Conservation (phyloP, 2,113 vertebrate species). For the Urocolius indicus region DNA sequence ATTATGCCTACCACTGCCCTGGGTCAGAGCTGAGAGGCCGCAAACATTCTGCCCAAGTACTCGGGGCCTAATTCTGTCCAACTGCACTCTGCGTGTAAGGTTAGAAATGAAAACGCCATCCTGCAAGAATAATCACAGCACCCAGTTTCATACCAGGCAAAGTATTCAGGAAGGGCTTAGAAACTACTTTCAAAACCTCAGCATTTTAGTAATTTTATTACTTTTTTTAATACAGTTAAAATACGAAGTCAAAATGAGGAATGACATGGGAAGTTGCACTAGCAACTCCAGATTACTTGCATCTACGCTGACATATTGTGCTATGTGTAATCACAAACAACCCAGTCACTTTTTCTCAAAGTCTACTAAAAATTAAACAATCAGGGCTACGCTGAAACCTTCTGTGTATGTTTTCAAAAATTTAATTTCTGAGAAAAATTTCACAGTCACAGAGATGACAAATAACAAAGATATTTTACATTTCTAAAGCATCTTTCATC, state of each 20-base stretch:
- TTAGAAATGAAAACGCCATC: not conserved
- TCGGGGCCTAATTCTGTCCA: not conserved
- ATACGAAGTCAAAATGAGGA: not conserved
- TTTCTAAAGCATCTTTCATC: constrained; percentile 71
- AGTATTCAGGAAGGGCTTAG: not conserved
- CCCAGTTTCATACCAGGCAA: not conserved
- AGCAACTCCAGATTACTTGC: not conserved
- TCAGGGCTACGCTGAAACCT: not conserved
- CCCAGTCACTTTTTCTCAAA: not conserved
- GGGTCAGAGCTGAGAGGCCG: not conserved
- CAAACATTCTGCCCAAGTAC: not conserved
- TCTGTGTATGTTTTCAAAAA: not conserved
- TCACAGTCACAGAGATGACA: constrained; percentile 49
- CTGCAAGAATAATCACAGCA: not conserved
- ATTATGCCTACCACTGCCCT: not conserved
- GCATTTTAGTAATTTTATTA: not conserved
- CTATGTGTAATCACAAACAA: constrained; percentile 48
- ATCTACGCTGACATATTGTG: not conserved
- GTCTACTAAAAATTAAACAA: not conserved
- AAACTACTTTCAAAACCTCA: not conserved
- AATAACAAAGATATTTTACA: constrained; percentile 57
- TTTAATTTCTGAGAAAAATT: constrained; percentile 44
- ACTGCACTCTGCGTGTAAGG: not conserved
- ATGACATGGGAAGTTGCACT: not conserved
- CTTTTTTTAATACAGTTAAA: not conserved